Conservation (phyloP, 2,888 invertebrate species). For the Stenoptilia bipunctidactyla region DNA sequence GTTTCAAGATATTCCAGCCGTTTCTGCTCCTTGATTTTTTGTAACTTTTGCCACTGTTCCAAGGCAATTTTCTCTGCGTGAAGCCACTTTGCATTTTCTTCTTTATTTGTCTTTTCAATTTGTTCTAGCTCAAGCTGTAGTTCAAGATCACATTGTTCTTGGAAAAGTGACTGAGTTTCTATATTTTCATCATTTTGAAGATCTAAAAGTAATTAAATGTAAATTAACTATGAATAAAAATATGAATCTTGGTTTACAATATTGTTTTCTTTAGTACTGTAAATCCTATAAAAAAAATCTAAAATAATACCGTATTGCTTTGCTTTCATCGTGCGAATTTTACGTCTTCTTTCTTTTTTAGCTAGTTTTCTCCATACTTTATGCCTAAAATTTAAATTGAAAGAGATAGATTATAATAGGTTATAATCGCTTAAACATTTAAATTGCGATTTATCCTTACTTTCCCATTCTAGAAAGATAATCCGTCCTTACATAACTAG, state of each 20-base stretch:
- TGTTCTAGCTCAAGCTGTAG: conserved; percentile 55
- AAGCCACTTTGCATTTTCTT: conserved; percentile 77
- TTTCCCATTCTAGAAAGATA: too few relatives aligned
- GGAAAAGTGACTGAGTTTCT: conserved; percentile 58
- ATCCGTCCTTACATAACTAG: too few relatives aligned
- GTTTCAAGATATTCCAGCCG: conserved; percentile 71
- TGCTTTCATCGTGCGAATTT: conserved; percentile 73
- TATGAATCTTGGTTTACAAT: too few relatives aligned
- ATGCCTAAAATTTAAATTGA: conserved; percentile 58
- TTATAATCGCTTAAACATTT: too few relatives aligned
- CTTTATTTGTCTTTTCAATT: conserved; percentile 63
- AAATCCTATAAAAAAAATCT: too few relatives aligned
- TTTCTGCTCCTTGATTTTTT: conserved; percentile 66
- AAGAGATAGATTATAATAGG: too few relatives aligned
- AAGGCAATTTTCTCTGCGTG: conserved; percentile 75
- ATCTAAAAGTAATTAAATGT: background rate
- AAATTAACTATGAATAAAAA: too few relatives aligned
- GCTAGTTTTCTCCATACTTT: conserved; percentile 80
- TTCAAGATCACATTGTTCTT: conserved; percentile 66
- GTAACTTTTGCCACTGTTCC: conserved; percentile 73
- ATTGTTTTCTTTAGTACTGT: too few relatives aligned
- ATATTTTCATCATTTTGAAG: background rate
- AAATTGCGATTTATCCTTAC: too few relatives aligned
- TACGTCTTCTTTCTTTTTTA: conserved; percentile 80
- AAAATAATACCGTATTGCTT: too few relatives aligned